These are phyloP conservation scores for Anhinga rufa DNA, from an alignment of 2,113 vertebrate genomes.

Conservation along the genomic window DNA sequence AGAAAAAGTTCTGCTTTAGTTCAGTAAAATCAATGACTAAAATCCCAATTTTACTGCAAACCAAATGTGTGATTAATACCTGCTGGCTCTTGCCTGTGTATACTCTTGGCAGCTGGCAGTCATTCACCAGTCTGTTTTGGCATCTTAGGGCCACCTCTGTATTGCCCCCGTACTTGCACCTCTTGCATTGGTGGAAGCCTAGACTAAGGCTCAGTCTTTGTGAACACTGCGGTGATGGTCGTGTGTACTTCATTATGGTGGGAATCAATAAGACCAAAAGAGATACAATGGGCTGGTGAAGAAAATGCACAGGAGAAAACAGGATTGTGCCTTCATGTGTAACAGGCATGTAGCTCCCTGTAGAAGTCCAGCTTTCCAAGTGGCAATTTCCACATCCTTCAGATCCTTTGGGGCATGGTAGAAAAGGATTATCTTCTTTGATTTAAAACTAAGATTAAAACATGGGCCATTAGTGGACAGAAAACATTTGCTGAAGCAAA, in stretches of 20 bases:
- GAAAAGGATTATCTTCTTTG: not conserved
- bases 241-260: fast-evolving
- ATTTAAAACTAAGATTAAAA: not conserved
- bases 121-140: not conserved
- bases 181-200: not conserved
- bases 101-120: not conserved
- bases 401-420: not conserved
- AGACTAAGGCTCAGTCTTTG: not conserved
- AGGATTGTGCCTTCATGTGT: not conserved
- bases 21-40: not conserved
- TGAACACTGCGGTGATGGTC: not conserved
- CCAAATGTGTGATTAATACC: not conserved
- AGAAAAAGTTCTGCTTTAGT: not conserved
- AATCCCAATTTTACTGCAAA: not conserved
- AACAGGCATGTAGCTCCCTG: not conserved
- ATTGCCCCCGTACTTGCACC: too few species aligned
- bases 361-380: not conserved
- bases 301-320: not conserved
- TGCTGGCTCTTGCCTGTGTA: not conserved
- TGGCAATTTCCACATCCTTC: not conserved
- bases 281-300: not conserved
- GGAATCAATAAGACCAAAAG: not conserved
- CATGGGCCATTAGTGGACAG: not conserved
- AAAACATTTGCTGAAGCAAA: not conserved
- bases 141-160: not conserved